Percentiles rank a stretch among this genome's conserved stretches.
Evolutionary conservation across 2,888 invertebrate species (phyloP).

Genomic region (Eupithecia vulgata): DNA sequence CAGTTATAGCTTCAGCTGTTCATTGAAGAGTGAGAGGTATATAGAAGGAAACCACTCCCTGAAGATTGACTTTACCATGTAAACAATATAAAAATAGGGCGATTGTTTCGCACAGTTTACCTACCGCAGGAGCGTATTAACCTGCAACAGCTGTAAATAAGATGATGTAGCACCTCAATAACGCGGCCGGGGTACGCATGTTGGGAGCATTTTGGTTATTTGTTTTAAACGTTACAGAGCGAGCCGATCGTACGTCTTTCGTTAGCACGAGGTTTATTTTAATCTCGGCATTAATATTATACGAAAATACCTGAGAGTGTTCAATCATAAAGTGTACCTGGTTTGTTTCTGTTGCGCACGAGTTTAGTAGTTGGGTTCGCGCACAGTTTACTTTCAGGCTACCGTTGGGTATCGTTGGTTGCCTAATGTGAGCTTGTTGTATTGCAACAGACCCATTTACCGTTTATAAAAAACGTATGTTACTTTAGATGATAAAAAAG

Average conservation of each 20-base stretch:
- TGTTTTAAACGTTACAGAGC: constrained; percentile 69
- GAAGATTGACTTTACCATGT: constrained; percentile 54
- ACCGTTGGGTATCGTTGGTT: constrained; percentile 58
- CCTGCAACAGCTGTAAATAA: constrained; percentile 77
- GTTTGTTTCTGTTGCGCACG: constrained; percentile 79
- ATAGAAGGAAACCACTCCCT: constrained; percentile 7
- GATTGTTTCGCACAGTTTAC: constrained; percentile 74
- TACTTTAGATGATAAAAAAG: neutral
- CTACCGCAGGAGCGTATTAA: constrained; percentile 67
- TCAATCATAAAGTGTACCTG: constrained; percentile 82
- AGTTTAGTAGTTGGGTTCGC: constrained; percentile 59
- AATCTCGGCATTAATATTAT: constrained; percentile 77
- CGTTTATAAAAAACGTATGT: constrained; percentile 18
- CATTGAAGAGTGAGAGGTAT: neutral
- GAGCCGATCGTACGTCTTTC: constrained; percentile 74
- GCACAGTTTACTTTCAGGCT: constrained; percentile 64
- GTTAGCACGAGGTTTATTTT: constrained; percentile 71
- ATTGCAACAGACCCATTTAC: constrained; percentile 48
- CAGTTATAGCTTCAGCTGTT: neutral
- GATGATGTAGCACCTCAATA: constrained; percentile 80
- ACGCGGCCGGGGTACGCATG: constrained; percentile 69
- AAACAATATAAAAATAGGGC: constrained; percentile 68
- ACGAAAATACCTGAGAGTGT: constrained; percentile 76
- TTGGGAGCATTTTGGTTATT: constrained; percentile 77
- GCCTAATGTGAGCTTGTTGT: constrained; percentile 51